Percentiles rank a stretch among this genome's conserved stretches.
Conservation (phyloP, 2,888 invertebrate species). For the Brachypalpus laphriformis region DNA sequence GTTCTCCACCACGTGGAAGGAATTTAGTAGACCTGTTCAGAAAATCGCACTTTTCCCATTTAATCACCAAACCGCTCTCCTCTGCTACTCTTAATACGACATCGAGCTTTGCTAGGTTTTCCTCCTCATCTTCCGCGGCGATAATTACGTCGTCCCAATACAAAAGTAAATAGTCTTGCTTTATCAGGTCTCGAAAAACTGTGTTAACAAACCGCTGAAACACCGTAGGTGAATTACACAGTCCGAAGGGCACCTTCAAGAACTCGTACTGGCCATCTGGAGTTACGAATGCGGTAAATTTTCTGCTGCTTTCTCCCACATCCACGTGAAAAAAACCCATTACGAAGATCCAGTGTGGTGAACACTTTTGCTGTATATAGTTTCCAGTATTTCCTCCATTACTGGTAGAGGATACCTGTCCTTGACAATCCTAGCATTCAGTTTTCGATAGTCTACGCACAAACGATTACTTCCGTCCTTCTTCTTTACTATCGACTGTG, state of each 20-base stretch:
- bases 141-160: no score
- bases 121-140: no score
- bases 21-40: constrained; percentile 11
- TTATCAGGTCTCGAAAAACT: constrained; percentile 8
- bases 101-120: not conserved
- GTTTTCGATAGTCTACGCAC: not conserved
- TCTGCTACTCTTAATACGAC: not conserved
- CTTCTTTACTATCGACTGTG: not conserved
- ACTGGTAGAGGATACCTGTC: not conserved
- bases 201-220: constrained; percentile 75
- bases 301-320: not conserved
- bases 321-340: not conserved
- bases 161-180: no score
- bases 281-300: constrained; percentile 77
- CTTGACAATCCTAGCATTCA: not conserved
- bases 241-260: constrained; percentile 75
- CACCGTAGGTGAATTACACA: not conserved
- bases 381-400: not conserved
- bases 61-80: not conserved
- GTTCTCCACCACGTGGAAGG: constrained; percentile 22
- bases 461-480: not conserved
- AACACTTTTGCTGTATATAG: not conserved
- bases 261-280: constrained; percentile 70
- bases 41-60: no score
- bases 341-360: not conserved